Base-by-base conservation (phyloP, 1,140 invertebrate genomes). In the Cylas formicarius region DNA sequence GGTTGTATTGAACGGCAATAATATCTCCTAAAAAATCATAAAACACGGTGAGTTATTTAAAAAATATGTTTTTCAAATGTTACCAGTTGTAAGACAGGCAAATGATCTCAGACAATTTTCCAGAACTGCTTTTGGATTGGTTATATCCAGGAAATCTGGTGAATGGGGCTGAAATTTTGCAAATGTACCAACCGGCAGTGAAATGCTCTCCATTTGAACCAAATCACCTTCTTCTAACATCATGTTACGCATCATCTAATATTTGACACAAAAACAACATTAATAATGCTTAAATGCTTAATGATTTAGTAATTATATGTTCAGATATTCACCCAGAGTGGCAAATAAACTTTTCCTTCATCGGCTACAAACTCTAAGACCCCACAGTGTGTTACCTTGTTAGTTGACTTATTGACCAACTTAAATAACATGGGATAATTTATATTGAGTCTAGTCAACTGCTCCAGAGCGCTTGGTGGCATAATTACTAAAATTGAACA, bases 381-480 rank as follows among this genome's bases (percentile, higher is more conserved):
- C 48, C 97, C 97, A 72, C 91, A 95, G 66, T 99, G 97, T 8
- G 95, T 97, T 9, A 84, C 73, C 55, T 91, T 72, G 49, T 84
- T 83, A 4, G 82, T 83, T 56, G 84, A 86, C 51, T 81, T 81
- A 64, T 98, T 98, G 21, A 81, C 90, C 3, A 99, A 68, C 68
- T 97, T 98, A 61, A 99, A 99, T 28, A 99, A 73, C 95, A 99
- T 99, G 1, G 96, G 96, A 66, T 98, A 99, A 60, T 91, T 90
- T 47, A 98, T 95, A 67, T 97, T 97, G 1, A 97, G 71, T 40
- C 94, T 77, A 11, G 92, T 96, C 0, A 97, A 72, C 44, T 87
- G 80, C 59, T 97, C 92, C 46, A 98, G 65, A 4, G 94, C 92
- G 31, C 93, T 97, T 9, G 92, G 90, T 31, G 94, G 94, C 90